Percentiles rank a stretch among this genome's conserved stretches.
Evolutionary conservation across 2,888 invertebrate species (phyloP).

Genomic region (Synanthedon vespiformis): DNA sequence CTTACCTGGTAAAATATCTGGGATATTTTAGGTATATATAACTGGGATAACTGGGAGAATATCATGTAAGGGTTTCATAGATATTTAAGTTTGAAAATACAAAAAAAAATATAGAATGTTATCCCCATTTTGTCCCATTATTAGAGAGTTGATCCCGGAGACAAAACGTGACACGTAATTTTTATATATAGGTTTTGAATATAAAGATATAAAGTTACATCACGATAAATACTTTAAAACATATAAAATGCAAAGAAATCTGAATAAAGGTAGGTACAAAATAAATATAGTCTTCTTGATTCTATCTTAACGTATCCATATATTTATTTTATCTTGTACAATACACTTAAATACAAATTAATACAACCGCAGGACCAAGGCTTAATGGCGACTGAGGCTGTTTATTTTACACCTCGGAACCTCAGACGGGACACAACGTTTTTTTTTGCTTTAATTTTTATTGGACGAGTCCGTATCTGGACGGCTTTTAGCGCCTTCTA

Average conservation of each 20-base stretch:
- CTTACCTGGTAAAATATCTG: too few relatives aligned
- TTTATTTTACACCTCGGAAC: constrained; percentile 69
- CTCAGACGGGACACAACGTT: constrained; percentile 52
- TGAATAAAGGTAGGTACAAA: not conserved
- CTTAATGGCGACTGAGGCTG: constrained; percentile 61
- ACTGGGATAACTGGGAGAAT: too few relatives aligned
- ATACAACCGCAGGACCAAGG: constrained; percentile 60
- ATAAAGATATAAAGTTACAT: too few relatives aligned
- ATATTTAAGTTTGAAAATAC: too few relatives aligned
- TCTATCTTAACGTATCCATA: constrained; percentile 36
- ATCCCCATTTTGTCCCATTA: too few relatives aligned
- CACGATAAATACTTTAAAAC: too few relatives aligned
- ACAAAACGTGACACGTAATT: too few relatives aligned
- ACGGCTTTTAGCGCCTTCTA: constrained; percentile 53
- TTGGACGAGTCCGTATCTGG: constrained; percentile 21
- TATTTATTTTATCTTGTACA: constrained; percentile 69
- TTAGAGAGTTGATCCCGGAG: too few relatives aligned
- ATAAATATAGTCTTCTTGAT: constrained; percentile 16
- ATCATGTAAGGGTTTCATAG: too few relatives aligned
- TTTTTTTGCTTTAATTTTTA: constrained; percentile 44
- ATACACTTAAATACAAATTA: constrained; percentile 72
- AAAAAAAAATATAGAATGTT: too few relatives aligned
- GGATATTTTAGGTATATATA: too few relatives aligned
- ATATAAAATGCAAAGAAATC: not conserved
- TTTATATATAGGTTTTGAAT: too few relatives aligned